Conservation (phyloP, 2,888 invertebrate genomes). For the Heliothis peltigera region DNA sequence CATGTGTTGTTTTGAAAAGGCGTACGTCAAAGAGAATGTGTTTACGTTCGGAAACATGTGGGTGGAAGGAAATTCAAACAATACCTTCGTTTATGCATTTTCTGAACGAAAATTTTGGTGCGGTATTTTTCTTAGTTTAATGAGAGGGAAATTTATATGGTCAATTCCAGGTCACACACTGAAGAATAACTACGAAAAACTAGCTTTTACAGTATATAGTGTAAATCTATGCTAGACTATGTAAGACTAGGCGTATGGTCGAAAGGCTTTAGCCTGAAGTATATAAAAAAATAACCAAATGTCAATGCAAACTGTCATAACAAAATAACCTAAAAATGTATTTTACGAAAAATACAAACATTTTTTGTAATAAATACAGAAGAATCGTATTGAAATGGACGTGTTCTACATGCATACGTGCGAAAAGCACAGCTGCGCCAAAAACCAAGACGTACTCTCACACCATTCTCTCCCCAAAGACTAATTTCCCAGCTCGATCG, state of each 20-base stretch:
- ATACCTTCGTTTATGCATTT: not conserved
- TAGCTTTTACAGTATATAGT: not conserved
- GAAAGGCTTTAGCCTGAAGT: no score
- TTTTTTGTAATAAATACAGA: slow-evolving; percentile 70
- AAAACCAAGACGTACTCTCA: slow-evolving; percentile 85
- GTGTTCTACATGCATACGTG: slow-evolving; percentile 66
- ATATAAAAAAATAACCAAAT: no score
- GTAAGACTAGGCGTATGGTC: no score
- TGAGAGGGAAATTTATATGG: no score
- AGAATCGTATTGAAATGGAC: slow-evolving; percentile 72
- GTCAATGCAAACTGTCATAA: slow-evolving; percentile 43
- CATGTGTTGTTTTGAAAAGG: slow-evolving; percentile 79
- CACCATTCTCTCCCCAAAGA: slow-evolving; percentile 83
- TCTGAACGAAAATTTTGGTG: not conserved
- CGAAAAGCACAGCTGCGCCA: slow-evolving; percentile 76
- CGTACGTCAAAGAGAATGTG: slow-evolving; percentile 62
- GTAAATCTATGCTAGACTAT: accelerated
- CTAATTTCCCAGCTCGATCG: slow-evolving; percentile 80
- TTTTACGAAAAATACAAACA: slow-evolving; percentile 66
- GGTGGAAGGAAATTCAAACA: no score
- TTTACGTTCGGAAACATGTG: slow-evolving; percentile 21
- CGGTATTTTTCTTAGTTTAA: no score
- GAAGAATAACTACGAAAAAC: slow-evolving; percentile 13
- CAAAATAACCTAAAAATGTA: slow-evolving; percentile 75
- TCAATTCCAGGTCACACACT: no score